These are phyloP conservation scores for Psix sp. DNA, from an alignment of 1,140 invertebrate genomes.

Conservation along the genomic window DNA sequence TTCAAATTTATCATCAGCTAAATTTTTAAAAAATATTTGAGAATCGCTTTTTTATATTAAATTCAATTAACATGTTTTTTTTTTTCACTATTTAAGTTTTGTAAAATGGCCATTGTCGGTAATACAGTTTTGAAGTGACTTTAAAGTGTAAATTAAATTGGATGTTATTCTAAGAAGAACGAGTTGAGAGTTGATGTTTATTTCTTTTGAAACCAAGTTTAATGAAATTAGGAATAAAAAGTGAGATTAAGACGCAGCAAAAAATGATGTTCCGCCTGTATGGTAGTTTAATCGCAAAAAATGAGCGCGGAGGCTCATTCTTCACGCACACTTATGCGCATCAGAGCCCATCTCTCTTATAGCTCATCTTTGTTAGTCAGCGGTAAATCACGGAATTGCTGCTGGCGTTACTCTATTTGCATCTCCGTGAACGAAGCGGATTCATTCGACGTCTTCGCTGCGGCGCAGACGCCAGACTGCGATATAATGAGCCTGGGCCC, in stretches of 20 bases:
- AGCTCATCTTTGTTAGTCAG: conserved; percentile 36
- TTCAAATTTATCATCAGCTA: too few species aligned
- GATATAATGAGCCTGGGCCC: conserved; percentile 46
- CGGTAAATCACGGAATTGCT: conserved; percentile 68
- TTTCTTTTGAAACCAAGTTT: too few species aligned
- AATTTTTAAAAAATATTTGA: too few species aligned
- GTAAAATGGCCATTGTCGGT: too few species aligned
- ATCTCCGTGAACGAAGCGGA: conserved; percentile 56
- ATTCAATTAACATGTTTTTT: too few species aligned
- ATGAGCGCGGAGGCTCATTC: conserved; percentile 6
- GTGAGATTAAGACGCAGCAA: not conserved
- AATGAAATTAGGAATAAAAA: conserved; percentile 8
- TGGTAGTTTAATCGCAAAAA: conserved; percentile 22
- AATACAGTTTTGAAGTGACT: too few species aligned
- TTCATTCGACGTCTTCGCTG: conserved; percentile 5
- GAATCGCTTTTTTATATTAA: too few species aligned
- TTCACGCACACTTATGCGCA: conserved; percentile 19
- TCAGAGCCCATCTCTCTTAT: conserved; percentile 26
- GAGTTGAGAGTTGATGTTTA: too few species aligned
- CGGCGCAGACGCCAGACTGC: conserved; percentile 25
- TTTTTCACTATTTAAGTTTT: too few species aligned
- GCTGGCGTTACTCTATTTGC: conserved; percentile 69
- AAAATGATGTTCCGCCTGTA: conserved; percentile 2
- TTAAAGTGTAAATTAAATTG: too few species aligned
- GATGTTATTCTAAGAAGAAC: too few species aligned